phyloP scores from a whole-genome alignment of 2,797 vertebrate species.

The Hemibagrus guttatus region DNA sequence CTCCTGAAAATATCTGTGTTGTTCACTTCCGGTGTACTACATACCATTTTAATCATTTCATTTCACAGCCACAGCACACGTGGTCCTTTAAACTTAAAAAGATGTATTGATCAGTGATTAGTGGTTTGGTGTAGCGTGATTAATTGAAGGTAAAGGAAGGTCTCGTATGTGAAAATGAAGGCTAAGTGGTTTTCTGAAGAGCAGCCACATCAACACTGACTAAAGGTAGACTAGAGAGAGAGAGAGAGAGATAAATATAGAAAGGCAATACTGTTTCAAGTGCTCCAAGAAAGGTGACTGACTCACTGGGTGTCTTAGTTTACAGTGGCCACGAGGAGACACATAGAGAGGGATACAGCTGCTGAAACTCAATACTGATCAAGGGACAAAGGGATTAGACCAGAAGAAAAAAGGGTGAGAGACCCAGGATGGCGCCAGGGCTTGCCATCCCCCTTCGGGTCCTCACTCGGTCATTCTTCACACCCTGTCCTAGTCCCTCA shows the following conservation, averaged over 20 bases:
- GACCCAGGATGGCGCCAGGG: slow-evolving; percentile 35
- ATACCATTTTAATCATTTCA: not conserved
- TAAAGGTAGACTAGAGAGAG: not conserved
- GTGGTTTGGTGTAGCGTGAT: not conserved
- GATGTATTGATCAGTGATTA: not conserved
- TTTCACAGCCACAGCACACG: too few species aligned
- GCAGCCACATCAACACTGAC: not conserved
- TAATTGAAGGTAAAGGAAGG: not conserved
- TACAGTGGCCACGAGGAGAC: slow-evolving; percentile 13
- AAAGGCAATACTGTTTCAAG: not conserved
- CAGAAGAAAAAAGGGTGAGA: slow-evolving; percentile 4
- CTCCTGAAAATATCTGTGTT: not conserved
- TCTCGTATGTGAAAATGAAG: not conserved
- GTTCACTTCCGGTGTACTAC: not conserved
- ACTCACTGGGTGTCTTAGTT: slow-evolving; percentile 18
- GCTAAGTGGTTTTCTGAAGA: not conserved
- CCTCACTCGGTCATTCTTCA: slow-evolving; percentile 17
- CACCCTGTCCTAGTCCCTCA: not conserved
- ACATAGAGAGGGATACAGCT: slow-evolving; percentile 7
- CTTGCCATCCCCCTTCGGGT: slow-evolving; percentile 16
- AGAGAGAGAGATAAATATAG: slow-evolving; percentile 13
- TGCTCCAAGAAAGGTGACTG: slow-evolving; percentile 9
- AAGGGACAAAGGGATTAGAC: slow-evolving; percentile 22
- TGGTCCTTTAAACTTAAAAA: not conserved
- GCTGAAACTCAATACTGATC: slow-evolving; percentile 43